Conservation (phyloP, 2,113 vertebrate genomes). For the Helogale parvula region DNA sequence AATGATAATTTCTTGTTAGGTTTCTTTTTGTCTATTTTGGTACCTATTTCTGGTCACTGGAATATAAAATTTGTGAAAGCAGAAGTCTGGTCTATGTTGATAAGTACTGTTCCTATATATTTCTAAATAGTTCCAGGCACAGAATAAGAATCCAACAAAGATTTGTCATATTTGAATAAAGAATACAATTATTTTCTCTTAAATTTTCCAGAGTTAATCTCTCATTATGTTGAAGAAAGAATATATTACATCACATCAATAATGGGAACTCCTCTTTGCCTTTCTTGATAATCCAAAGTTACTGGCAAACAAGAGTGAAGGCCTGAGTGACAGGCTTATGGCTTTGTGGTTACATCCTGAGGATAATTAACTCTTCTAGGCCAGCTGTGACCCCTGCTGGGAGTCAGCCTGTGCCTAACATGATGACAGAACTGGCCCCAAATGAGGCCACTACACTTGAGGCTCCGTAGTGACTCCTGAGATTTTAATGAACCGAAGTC, state of each 20-base stretch:
- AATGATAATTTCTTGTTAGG: background rate
- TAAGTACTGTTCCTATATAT: background rate
- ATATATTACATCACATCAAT: background rate
- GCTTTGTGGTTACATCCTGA: constrained; percentile 64
- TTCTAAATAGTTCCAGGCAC: background rate
- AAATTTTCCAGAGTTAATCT: background rate
- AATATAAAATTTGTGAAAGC: background rate
- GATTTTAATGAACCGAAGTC: constrained; percentile 51
- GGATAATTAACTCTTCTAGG: constrained; percentile 68
- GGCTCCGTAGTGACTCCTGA: constrained; percentile 21
- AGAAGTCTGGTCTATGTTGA: background rate
- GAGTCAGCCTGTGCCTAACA: constrained; percentile 58
- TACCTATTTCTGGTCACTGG: background rate
- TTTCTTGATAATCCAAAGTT: constrained; percentile 56
- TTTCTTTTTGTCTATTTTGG: background rate
- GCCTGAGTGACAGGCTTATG: constrained; percentile 58
- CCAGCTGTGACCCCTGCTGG: constrained; percentile 73
- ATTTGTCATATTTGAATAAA: background rate
- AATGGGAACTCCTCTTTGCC: background rate
- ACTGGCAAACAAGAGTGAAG: constrained; percentile 5
- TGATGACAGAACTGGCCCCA: constrained; percentile 61
- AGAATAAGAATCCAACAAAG: constrained; percentile 8
- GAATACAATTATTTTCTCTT: background rate
- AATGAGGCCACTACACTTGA: constrained; percentile 50
- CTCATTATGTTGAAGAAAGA: constrained; percentile 14